phyloP scores from a whole-genome alignment of 2,888 invertebrate genomes.

The Drosophila cognata region DNA sequence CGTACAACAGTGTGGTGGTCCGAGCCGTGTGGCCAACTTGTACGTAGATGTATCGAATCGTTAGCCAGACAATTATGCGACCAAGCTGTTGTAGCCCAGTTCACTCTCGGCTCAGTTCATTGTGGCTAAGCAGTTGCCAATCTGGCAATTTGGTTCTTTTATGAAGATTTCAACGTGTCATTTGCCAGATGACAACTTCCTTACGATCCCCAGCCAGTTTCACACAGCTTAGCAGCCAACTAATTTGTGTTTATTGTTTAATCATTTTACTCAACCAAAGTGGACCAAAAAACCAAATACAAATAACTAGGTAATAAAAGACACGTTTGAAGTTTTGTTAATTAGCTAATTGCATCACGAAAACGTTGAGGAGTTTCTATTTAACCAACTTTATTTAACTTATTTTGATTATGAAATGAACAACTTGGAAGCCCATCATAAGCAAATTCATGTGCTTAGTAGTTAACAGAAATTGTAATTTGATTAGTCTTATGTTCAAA shows the following conservation, averaged over 20 bases:
- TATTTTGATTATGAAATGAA: background rate
- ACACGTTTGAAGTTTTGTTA: background rate
- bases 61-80: constrained; percentile 21
- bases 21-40: constrained; percentile 25
- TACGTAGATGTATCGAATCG: constrained; percentile 19
- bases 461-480: background rate
- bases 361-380: background rate
- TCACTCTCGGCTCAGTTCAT: constrained; percentile 2
- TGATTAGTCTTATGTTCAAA: background rate
- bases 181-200: constrained; percentile 5
- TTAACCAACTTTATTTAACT: background rate
- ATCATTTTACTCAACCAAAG: background rate
- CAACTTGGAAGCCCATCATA: background rate
- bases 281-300: background rate
- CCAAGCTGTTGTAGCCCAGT: constrained; percentile 10
- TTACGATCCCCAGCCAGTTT: background rate
- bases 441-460: background rate
- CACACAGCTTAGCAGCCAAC: background rate
- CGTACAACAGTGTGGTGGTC: constrained; percentile 42
- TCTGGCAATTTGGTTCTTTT: background rate
- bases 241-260: background rate
- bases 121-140: constrained; percentile 2
- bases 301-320: background rate
- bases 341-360: background rate
- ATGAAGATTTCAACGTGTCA: constrained; percentile 8